Evolutionary conservation across 2,113 vertebrate genomes (phyloP).

Genomic region (Charina bottae): DNA sequence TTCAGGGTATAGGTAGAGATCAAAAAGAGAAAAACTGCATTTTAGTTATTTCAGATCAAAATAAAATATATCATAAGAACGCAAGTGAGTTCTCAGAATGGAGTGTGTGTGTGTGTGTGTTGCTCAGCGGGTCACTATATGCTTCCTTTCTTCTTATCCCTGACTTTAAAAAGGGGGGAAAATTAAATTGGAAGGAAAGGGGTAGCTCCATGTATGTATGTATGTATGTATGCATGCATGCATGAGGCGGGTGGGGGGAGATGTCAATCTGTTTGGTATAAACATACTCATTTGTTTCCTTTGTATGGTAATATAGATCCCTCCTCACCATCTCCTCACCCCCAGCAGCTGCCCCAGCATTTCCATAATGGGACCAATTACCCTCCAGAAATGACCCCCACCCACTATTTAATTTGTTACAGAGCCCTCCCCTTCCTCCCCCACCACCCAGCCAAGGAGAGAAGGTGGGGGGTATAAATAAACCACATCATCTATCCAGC

Average conservation of each 20-base stretch:
- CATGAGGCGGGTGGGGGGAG: slow-evolving; percentile 21
- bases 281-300: slow-evolving; percentile 57
- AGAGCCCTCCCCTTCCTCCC: slow-evolving; percentile 6
- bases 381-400: slow-evolving; percentile 37
- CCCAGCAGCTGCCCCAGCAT: slow-evolving; percentile 53
- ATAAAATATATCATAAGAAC: not conserved
- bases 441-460: slow-evolving; percentile 26
- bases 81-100: not conserved
- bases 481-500: slow-evolving; percentile 49
- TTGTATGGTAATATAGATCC: slow-evolving; percentile 59
- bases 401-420: slow-evolving; percentile 28
- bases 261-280: slow-evolving; percentile 50
- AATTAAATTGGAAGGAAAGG: slow-evolving; percentile 50
- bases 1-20: too few species aligned
- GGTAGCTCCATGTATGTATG: slow-evolving; percentile 37
- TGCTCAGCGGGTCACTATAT: not conserved
- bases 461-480: slow-evolving; percentile 18
- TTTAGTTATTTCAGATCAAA: not conserved
- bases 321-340: slow-evolving; percentile 7
- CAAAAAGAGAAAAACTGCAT: not conserved
- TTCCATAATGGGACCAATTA: slow-evolving; percentile 61
- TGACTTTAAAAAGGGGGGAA: slow-evolving; percentile 23
- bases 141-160: not conserved
- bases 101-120: not conserved
- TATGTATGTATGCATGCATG: not conserved